phyloP scores from a whole-genome alignment of 2,888 invertebrate genomes.

The Chalcis sispes region DNA sequence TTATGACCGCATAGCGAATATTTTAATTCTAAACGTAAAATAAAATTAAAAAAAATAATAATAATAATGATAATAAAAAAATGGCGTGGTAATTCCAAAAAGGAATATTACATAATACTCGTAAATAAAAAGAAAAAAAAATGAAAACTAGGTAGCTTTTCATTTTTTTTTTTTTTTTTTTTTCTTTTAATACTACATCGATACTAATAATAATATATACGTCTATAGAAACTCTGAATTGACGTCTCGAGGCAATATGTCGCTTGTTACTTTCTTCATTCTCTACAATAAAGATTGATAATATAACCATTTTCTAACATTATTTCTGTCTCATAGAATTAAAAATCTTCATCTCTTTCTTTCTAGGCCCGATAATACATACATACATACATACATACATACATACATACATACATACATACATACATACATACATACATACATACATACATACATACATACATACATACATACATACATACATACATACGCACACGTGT shows the following conservation, averaged over 20 bases:
- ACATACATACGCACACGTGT: too few species aligned
- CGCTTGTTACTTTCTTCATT: background rate
- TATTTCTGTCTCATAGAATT: constrained; percentile 10
- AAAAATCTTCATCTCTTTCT: constrained; percentile 1
- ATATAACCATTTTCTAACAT: background rate
- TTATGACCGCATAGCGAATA: background rate
- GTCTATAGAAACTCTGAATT: constrained; percentile 33
- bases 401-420: too few species aligned
- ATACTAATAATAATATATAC: background rate
- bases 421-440: too few species aligned
- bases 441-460: too few species aligned
- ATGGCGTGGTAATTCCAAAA: background rate
- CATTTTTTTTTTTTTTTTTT: background rate
- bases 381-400: too few species aligned
- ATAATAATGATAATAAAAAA: constrained; percentile 3
- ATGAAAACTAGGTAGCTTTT: background rate
- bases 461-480: too few species aligned
- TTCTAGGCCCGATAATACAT: constrained; percentile 21
- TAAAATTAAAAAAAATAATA: background rate
- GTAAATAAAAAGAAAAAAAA: constrained; percentile 7
- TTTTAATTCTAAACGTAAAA: constrained; percentile 20
- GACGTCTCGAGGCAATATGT: constrained; percentile 32
- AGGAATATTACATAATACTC: too few species aligned
- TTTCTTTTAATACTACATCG: background rate
- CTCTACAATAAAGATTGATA: constrained; percentile 4